Evolutionary conservation across 2,888 invertebrate genomes (phyloP).

Genomic region (Ectobius pallidus): DNA sequence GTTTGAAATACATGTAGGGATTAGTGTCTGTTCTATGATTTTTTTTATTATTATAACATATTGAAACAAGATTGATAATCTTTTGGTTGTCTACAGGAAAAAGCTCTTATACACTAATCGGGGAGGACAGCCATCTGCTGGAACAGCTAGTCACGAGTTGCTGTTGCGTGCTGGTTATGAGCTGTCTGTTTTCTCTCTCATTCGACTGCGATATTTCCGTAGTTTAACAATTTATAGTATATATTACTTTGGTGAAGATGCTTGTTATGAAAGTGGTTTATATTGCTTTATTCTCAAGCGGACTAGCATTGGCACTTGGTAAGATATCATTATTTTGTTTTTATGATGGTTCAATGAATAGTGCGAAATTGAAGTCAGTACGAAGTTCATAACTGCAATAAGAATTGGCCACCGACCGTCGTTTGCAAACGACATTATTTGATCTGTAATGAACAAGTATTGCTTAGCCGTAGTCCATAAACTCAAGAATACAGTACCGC

Average conservation of each 20-base stretch:
- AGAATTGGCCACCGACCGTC: too few species aligned
- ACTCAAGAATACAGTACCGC: too few species aligned
- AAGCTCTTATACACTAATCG: too few species aligned
- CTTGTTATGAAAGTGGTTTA: not conserved
- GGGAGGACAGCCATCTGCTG: not conserved
- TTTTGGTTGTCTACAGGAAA: too few species aligned
- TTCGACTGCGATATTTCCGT: not conserved
- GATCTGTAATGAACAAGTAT: too few species aligned
- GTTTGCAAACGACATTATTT: too few species aligned
- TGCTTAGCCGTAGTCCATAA: too few species aligned
- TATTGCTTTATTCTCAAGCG: not conserved
- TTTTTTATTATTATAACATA: too few species aligned
- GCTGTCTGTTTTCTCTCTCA: not conserved
- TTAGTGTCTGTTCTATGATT: too few species aligned
- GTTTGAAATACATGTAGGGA: too few species aligned
- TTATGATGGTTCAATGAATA: not conserved
- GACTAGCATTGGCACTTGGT: not conserved
- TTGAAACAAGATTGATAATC: too few species aligned
- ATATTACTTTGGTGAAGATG: not conserved
- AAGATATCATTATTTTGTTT: not conserved
- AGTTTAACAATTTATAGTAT: not conserved
- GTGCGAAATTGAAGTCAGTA: not conserved
- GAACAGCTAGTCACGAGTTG: slow-evolving; percentile 3
- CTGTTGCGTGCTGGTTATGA: not conserved
- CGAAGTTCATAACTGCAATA: not conserved